Evolutionary conservation across 2,888 invertebrate genomes (phyloP), one percentile per base, ranked within the genome.

Genomic region (Cephus pulcher): DNA sequence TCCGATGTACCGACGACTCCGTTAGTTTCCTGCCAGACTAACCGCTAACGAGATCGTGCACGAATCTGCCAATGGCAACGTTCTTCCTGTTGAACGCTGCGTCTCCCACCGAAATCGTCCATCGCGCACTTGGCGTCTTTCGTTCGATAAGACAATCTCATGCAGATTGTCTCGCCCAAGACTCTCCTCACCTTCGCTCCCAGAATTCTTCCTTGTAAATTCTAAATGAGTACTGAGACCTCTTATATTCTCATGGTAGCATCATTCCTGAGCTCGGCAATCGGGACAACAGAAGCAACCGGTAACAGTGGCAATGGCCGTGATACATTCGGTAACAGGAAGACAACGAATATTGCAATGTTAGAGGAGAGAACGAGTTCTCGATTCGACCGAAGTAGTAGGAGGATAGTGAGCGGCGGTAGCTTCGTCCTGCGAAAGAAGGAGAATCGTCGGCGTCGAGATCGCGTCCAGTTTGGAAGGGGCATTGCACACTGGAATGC

Each of bases 401-500:
- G 70, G 70, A 33, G 70, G 70, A 70, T 12, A 30, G 70, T 73
- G 75, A 40, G 40, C 15, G 40, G 40, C 15, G 40, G 40, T 15
- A 6, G 75, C 70, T 78, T 76, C 75, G 71, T 71, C 78, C 34
- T 68, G 32, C 32, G 15, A 35, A 34, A 37, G 37, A 34, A 37
- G 37, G 37, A 15, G 37, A 37, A 37, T 37, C 37, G 37, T 37
- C 12, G 12, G 73, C 40, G 75, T 33, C 40, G 75, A 74, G 75
- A 30, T 68, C 32, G 73, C 30, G 40, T 74, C 71, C 37, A 37
- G 37, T 37, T 37, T n/a, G 78, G 73, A 79, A 78, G 79, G 81
- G 81, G 80, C 76, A 80, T 82, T 83, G 81, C 81, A 81, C 81
- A 80, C 79, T 78, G 84, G 84, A 83, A 84, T 83, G 83, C 83